Evolutionary conservation across 1,140 invertebrate genomes (phyloP).

Genomic region (Micrasema minimum): DNA sequence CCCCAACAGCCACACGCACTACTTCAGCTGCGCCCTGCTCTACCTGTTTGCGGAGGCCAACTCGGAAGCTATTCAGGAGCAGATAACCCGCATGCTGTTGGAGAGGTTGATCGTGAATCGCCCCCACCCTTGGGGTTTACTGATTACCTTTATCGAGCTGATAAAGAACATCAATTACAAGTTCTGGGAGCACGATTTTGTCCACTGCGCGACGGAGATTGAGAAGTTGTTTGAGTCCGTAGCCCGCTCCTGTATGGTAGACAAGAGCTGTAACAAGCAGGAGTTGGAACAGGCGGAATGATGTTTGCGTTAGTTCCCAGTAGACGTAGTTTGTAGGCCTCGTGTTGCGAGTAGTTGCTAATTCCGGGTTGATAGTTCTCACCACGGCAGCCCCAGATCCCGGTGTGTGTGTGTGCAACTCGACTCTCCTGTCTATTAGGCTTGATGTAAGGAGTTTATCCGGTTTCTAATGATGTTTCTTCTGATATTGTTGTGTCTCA

Average conservation of each 20-base stretch:
- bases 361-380: slow-evolving; percentile 17
- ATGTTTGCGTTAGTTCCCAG: slow-evolving; percentile 56
- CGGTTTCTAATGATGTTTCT: slow-evolving; percentile 27
- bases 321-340: slow-evolving; percentile 19
- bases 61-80: slow-evolving; percentile 94
- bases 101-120: slow-evolving; percentile 97
- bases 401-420: slow-evolving; percentile 5
- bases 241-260: slow-evolving; percentile 91
- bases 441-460: slow-evolving; percentile 16
- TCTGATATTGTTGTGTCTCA: slow-evolving; percentile 18
- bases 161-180: slow-evolving; percentile 99
- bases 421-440: slow-evolving; percentile 10
- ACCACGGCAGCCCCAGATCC: background rate
- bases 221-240: slow-evolving; percentile 97
- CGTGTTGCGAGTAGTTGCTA: slow-evolving; percentile 6
- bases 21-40: slow-evolving; percentile 96
- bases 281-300: slow-evolving; percentile 71
- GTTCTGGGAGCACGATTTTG: slow-evolving; percentile 99
- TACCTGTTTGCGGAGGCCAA: slow-evolving; percentile 99
- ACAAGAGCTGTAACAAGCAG: slow-evolving; percentile 71
- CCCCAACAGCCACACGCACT: slow-evolving; percentile 99
- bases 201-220: slow-evolving; percentile 98
- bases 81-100: slow-evolving; percentile 91
- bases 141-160: slow-evolving; percentile 99
- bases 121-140: slow-evolving; percentile 98